Percentiles rank a stretch among this genome's conserved stretches.
phyloP scores from a whole-genome alignment of 2,113 vertebrate genomes.

The Passer montanus region DNA sequence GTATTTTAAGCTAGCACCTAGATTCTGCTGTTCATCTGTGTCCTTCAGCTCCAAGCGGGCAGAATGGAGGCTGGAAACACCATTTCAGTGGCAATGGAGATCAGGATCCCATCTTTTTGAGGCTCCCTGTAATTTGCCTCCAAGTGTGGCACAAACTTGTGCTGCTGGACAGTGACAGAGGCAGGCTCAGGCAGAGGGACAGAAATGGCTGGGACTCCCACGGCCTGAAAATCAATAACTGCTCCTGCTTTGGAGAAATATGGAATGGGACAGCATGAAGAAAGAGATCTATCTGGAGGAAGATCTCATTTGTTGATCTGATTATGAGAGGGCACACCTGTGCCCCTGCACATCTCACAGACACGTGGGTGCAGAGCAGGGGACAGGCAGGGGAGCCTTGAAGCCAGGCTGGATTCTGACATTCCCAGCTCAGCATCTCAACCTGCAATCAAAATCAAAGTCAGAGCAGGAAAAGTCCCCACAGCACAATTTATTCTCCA shows the following conservation, averaged over 20 bases:
- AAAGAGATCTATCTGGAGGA: too few species aligned
- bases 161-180: background rate
- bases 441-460: background rate
- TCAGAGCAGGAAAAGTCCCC: background rate
- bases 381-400: background rate
- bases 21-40: background rate
- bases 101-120: background rate
- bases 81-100: background rate
- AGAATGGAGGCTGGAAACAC: background rate
- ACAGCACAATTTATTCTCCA: fast-evolving
- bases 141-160: background rate
- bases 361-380: background rate
- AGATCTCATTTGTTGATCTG: background rate
- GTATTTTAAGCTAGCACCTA: background rate
- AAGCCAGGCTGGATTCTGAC: background rate
- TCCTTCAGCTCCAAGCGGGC: background rate
- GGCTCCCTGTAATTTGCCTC: background rate
- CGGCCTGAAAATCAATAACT: background rate
- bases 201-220: background rate
- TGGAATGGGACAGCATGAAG: fast-evolving
- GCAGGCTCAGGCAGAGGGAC: background rate
- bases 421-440: background rate
- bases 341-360: background rate
- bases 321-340: background rate
- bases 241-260: background rate